Percentiles rank a stretch among this genome's conserved stretches.
Evolutionary conservation across 2,888 invertebrate species (phyloP).

Genomic region (Apomyelois bistriatella): DNA sequence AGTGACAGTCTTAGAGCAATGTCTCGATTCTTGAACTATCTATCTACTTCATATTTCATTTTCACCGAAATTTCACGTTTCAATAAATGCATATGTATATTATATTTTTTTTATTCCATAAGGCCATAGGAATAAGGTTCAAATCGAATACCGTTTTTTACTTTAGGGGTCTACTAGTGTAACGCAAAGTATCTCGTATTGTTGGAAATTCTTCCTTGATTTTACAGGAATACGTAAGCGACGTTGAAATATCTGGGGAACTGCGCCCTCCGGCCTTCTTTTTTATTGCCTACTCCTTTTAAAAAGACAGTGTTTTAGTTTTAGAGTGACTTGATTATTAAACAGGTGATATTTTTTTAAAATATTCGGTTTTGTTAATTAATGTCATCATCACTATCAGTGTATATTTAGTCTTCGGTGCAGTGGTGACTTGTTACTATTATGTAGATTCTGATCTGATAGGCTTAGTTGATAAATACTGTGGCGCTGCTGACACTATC

Average conservation of each 20-base stretch:
- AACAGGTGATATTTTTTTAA: too few species aligned
- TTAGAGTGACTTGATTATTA: too few species aligned
- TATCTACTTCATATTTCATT: background rate
- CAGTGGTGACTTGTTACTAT: too few species aligned
- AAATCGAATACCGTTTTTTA: background rate
- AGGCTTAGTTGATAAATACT: too few species aligned
- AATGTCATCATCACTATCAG: too few species aligned
- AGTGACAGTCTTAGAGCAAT: conserved; percentile 18
- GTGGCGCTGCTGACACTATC: too few species aligned
- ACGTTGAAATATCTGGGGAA: conserved; percentile 5
- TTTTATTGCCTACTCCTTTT: background rate
- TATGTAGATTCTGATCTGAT: too few species aligned
- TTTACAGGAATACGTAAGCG: conserved; percentile 13
- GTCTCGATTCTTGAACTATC: background rate
- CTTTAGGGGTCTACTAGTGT: background rate
- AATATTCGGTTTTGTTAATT: too few species aligned
- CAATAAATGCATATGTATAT: background rate
- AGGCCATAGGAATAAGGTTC: background rate
- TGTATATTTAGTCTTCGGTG: too few species aligned
- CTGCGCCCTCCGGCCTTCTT: conserved; percentile 13
- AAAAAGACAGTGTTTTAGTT: background rate
- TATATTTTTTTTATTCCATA: background rate
- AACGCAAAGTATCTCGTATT: background rate
- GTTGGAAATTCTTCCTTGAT: conserved; percentile 20
- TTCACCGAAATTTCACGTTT: background rate